These are phyloP conservation scores for Pasiphila rectangulata DNA, from an alignment of 2,888 invertebrate species.

Conservation along the genomic window DNA sequence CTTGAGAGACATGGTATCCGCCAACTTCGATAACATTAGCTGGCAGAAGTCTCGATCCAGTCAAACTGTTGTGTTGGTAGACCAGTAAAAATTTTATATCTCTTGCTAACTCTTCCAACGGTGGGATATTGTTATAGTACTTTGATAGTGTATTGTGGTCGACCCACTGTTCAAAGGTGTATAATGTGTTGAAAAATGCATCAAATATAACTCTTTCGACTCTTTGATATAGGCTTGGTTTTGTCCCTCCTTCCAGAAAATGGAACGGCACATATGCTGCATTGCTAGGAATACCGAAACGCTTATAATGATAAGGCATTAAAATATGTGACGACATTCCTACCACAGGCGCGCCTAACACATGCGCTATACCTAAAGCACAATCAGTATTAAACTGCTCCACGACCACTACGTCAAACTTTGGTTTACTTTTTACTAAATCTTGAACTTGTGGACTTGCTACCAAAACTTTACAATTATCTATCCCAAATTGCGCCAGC, in stretches of 20 bases:
- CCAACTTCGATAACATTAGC: slow-evolving; percentile 83
- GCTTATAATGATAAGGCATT: slow-evolving; percentile 82
- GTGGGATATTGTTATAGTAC: slow-evolving; percentile 75
- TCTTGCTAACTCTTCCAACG: slow-evolving; percentile 75
- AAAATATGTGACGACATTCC: slow-evolving; percentile 79
- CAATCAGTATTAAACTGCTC: slow-evolving; percentile 89
- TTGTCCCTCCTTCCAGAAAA: slow-evolving; percentile 71
- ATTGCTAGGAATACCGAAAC: slow-evolving; percentile 81
- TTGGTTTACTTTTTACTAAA: slow-evolving; percentile 61
- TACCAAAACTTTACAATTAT: slow-evolving; percentile 61
- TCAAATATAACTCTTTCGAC: slow-evolving; percentile 61
- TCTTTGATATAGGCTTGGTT: slow-evolving; percentile 60
- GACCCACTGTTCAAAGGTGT: slow-evolving; percentile 48
- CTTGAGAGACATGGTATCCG: slow-evolving; percentile 77
- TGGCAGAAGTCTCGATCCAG: slow-evolving; percentile 79
- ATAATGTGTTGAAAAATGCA: slow-evolving; percentile 47
- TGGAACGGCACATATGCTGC: slow-evolving; percentile 80
- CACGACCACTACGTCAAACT: slow-evolving; percentile 84
- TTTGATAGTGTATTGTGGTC: slow-evolving; percentile 59
- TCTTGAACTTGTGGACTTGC: slow-evolving; percentile 56
- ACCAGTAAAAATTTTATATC: slow-evolving; percentile 80
- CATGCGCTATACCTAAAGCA: slow-evolving; percentile 83
- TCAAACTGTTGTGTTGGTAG: slow-evolving; percentile 82
- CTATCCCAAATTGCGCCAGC: slow-evolving; percentile 44
- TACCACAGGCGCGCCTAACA: slow-evolving; percentile 82